These are phyloP conservation scores for Lithophane ornitopus DNA, from an alignment of 2,888 invertebrate species.

Conservation along the genomic window DNA sequence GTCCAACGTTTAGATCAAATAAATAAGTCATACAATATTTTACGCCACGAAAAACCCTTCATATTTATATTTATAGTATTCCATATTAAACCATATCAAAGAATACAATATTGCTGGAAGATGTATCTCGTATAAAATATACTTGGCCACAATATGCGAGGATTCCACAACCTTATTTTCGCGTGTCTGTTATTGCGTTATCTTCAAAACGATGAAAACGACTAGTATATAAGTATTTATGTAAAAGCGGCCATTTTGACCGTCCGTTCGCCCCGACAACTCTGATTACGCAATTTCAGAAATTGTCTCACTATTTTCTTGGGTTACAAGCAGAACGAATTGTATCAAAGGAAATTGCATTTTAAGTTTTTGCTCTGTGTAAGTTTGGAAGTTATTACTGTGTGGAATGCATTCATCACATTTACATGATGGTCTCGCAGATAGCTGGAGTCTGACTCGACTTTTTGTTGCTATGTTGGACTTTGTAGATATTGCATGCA, in stretches of 20 bases:
- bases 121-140: constrained; percentile 43
- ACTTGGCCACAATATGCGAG: constrained; percentile 37
- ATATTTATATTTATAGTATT: constrained; percentile 28
- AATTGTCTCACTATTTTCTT: constrained; percentile 67
- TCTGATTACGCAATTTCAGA: constrained; percentile 66
- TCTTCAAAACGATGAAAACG: constrained; percentile 60
- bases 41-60: background rate
- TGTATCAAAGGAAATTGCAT: constrained; percentile 66
- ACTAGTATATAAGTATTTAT: constrained; percentile 66
- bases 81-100: constrained; percentile 44
- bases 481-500: background rate
- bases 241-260: constrained; percentile 61
- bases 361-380: constrained; percentile 59
- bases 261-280: constrained; percentile 58
- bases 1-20: background rate
- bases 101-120: constrained; percentile 36
- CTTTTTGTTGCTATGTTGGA: background rate
- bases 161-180: constrained; percentile 54
- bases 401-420: constrained; percentile 45
- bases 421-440: constrained; percentile 39
- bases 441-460: constrained; percentile 28
- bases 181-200: constrained; percentile 61
- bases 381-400: constrained; percentile 52
- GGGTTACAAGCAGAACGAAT: constrained; percentile 60
- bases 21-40: constrained; percentile 11